Conservation (phyloP, 1,140 invertebrate species). For the Caenorhabditis latens region DNA sequence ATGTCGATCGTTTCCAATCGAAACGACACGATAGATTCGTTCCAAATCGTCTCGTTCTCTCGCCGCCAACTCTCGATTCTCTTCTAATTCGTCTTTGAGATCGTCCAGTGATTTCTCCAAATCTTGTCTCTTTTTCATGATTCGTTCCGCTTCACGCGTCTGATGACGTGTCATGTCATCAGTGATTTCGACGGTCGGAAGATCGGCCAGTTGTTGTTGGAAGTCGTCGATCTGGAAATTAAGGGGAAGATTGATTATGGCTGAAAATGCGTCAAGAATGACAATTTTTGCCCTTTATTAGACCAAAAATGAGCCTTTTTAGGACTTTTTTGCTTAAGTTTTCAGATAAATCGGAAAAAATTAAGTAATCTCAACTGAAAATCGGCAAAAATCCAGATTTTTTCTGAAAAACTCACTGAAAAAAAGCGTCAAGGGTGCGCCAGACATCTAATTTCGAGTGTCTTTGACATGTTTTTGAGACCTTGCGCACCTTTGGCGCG, state of each 20-base stretch:
- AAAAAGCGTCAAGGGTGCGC: too few relatives aligned
- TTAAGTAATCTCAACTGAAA: background rate
- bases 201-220: background rate
- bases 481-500: too few relatives aligned
- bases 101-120: conserved; percentile 31
- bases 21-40: background rate
- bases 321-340: too few relatives aligned
- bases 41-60: conserved; percentile 40
- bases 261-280: too few relatives aligned
- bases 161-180: conserved; percentile 13
- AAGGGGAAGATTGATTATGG: too few relatives aligned
- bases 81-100: conserved; percentile 37
- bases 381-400: background rate
- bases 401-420: background rate
- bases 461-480: too few relatives aligned
- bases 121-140: background rate
- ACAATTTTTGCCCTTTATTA: background rate
- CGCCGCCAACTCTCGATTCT: conserved; percentile 10
- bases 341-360: too few relatives aligned
- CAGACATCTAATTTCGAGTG: too few relatives aligned
- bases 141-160: conserved; percentile 6
- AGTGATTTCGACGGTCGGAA: conserved; percentile 6
- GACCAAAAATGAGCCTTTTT: background rate
- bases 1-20: conserved; percentile 53
- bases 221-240: conserved; percentile 40